Percentiles rank a stretch among this genome's conserved stretches.
Evolutionary conservation across 2,797 vertebrate genomes (phyloP).

Genomic region (Hybognathus amarus): DNA sequence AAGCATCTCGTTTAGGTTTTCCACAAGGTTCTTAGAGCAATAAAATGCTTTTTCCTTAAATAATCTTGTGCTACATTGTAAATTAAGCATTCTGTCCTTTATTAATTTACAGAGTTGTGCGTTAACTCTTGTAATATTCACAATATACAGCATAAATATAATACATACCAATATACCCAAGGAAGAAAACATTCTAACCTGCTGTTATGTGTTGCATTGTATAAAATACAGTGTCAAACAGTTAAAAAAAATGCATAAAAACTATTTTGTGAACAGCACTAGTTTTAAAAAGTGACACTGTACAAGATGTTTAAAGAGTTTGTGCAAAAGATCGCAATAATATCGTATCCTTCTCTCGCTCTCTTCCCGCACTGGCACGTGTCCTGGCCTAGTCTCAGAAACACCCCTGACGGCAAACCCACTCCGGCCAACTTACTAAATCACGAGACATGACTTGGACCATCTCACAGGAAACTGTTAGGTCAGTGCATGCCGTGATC

Average conservation of each 20-base stretch:
- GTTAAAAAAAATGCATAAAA: slow-evolving; percentile 83
- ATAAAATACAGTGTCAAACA: slow-evolving; percentile 89
- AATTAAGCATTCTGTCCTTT: slow-evolving; percentile 51
- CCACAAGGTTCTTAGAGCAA: not conserved
- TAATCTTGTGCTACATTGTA: slow-evolving; percentile 3
- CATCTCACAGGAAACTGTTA: slow-evolving; percentile 23
- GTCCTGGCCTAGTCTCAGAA: slow-evolving; percentile 7
- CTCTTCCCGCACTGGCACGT: slow-evolving; percentile 34
- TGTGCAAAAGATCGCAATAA: slow-evolving; percentile 83
- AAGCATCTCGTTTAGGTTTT: not conserved
- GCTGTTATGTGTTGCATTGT: slow-evolving; percentile 85
- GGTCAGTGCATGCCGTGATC: slow-evolving; percentile 15
- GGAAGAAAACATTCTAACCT: slow-evolving; percentile 87
- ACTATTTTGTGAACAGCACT: slow-evolving; percentile 80
- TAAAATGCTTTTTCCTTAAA: slow-evolving; percentile 1
- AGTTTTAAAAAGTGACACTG: slow-evolving; percentile 81
- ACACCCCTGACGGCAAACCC: slow-evolving; percentile 6
- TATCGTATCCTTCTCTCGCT: slow-evolving; percentile 51
- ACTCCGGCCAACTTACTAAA: slow-evolving; percentile 8
- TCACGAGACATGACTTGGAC: slow-evolving; percentile 21
- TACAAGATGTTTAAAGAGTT: slow-evolving; percentile 77
- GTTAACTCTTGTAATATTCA: slow-evolving; percentile 75
- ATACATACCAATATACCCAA: slow-evolving; percentile 75
- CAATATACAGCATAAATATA: slow-evolving; percentile 64
- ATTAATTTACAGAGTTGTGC: slow-evolving; percentile 54